These are phyloP conservation scores for Muscidifurax raptorellus DNA, from an alignment of 1,140 invertebrate genomes.

Conservation along the genomic window DNA sequence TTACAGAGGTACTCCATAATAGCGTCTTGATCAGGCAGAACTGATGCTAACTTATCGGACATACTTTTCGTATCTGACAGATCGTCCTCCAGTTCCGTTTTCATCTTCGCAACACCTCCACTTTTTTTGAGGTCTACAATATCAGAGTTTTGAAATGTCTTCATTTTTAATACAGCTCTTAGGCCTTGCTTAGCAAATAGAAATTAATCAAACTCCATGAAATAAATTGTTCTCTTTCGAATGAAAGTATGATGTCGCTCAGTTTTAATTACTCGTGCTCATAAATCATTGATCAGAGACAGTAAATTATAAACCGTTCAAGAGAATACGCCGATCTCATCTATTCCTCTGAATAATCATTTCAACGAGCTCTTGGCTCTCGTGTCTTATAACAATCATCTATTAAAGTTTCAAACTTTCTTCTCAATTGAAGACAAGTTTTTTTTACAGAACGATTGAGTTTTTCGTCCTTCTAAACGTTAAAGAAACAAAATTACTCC, in stretches of 20 bases:
- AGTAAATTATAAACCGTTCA: background rate
- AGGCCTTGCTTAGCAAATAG: background rate
- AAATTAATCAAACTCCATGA: background rate
- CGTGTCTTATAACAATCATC: too few relatives aligned
- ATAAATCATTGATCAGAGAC: background rate
- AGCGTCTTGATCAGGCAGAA: slow-evolving; percentile 21
- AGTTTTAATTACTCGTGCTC: background rate
- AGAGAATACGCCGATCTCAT: background rate
- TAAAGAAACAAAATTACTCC: background rate
- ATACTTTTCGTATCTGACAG: slow-evolving; percentile 47
- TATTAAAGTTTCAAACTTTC: too few relatives aligned
- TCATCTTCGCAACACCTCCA: slow-evolving; percentile 31
- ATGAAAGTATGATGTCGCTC: background rate
- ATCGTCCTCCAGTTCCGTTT: slow-evolving; percentile 35
- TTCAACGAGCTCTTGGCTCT: background rate
- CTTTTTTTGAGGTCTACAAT: slow-evolving; percentile 49
- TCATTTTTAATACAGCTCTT: background rate
- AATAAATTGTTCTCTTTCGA: background rate
- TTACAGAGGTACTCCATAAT: slow-evolving; percentile 33
- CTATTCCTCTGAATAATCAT: background rate
- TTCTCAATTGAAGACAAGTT: too few relatives aligned
- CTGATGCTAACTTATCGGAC: slow-evolving; percentile 29
- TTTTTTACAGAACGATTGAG: too few relatives aligned
- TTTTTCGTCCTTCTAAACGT: background rate
- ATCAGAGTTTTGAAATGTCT: slow-evolving; percentile 9